Evolutionary conservation across 2,113 vertebrate genomes (phyloP).

Genomic region (Amazona guildingii): DNA sequence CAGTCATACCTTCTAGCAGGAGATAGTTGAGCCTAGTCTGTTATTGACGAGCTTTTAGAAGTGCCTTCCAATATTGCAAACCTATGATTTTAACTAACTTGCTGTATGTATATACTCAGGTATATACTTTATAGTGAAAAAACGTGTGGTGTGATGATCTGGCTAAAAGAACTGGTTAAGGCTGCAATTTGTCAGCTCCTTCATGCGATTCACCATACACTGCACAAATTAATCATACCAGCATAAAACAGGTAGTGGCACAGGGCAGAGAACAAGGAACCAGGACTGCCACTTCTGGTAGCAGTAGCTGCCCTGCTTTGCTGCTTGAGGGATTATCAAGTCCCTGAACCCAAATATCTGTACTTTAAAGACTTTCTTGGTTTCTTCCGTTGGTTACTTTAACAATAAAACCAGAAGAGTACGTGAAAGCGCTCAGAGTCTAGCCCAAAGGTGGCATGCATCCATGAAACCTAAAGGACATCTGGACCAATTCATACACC

Average conservation of each 20-base stretch:
- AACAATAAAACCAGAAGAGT: background rate
- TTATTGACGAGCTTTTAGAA: background rate
- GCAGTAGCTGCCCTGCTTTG: background rate
- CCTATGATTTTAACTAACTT: background rate
- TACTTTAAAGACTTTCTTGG: background rate
- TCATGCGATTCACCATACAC: background rate
- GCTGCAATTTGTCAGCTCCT: background rate
- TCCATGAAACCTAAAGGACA: background rate
- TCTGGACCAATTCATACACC: background rate
- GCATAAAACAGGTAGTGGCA: accelerated
- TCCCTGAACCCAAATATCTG: background rate
- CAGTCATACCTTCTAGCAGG: background rate
- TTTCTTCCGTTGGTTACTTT: background rate
- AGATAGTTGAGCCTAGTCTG: background rate
- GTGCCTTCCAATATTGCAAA: background rate
- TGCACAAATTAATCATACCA: background rate
- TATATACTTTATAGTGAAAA: background rate
- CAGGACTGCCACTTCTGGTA: background rate
- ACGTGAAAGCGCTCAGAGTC: background rate
- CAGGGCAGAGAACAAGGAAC: background rate
- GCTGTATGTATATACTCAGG: background rate
- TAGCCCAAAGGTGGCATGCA: background rate
- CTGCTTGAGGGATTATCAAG: background rate
- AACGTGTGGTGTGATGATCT: accelerated
- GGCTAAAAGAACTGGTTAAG: background rate